Evolutionary conservation across 2,888 invertebrate species (phyloP).

Genomic region (Lepidonotus clava): DNA sequence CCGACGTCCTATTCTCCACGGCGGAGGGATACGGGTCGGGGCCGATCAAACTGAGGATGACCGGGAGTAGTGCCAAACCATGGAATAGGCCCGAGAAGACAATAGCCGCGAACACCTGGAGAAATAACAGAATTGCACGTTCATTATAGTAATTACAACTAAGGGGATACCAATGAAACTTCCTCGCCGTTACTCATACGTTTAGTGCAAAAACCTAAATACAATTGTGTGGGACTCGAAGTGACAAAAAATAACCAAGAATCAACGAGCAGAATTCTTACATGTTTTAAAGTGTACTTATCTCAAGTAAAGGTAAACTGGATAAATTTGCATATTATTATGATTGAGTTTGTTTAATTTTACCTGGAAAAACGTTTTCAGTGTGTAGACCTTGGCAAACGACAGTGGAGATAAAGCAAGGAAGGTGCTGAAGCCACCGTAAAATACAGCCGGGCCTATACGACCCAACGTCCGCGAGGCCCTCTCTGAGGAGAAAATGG

Average conservation of each 20-base stretch:
- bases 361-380: slow-evolving; percentile 87
- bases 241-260: too few species aligned
- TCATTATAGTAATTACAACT: too few species aligned
- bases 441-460: slow-evolving; percentile 88
- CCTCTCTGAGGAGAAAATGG: slow-evolving; percentile 63
- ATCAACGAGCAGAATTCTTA: too few species aligned
- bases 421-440: slow-evolving; percentile 89
- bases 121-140: too few species aligned
- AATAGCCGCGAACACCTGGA: slow-evolving; percentile 87
- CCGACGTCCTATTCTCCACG: neutral
- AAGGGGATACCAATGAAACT: too few species aligned
- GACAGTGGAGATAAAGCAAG: slow-evolving; percentile 87
- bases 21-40: slow-evolving; percentile 80
- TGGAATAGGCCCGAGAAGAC: slow-evolving; percentile 89
- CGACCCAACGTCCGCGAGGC: slow-evolving; percentile 85
- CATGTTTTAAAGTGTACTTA: too few species aligned
- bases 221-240: too few species aligned
- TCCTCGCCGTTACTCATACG: too few species aligned
- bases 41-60: slow-evolving; percentile 87
- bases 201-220: too few species aligned
- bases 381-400: slow-evolving; percentile 88
- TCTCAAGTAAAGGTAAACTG: too few species aligned
- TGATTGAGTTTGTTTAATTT: too few species aligned
- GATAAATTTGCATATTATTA: too few species aligned
- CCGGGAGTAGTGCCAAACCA: slow-evolving; percentile 88